phyloP scores from a whole-genome alignment of 2,113 vertebrate genomes.

The Morone chrysops region DNA sequence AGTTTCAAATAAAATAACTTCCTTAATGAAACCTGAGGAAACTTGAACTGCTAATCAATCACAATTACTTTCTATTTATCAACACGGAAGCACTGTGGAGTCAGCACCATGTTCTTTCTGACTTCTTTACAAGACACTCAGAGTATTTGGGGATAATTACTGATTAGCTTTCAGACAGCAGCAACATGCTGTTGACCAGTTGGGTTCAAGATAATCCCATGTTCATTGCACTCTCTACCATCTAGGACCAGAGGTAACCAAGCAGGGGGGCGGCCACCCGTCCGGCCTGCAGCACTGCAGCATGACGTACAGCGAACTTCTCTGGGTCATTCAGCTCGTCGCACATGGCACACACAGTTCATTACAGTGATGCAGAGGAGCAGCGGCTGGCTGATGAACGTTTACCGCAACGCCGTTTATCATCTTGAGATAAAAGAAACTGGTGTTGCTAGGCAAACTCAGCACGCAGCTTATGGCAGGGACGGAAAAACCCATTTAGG shows the following conservation, averaged over 20 bases:
- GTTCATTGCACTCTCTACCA: slow-evolving; percentile 32
- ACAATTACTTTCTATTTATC: slow-evolving; percentile 24
- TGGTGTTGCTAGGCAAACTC: slow-evolving; percentile 73
- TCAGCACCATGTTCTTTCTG: slow-evolving; percentile 19
- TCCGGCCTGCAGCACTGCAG: neutral
- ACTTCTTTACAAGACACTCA: slow-evolving; percentile 39
- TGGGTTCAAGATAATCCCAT: slow-evolving; percentile 66
- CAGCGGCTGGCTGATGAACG: slow-evolving; percentile 42
- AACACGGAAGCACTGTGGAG: slow-evolving; percentile 17
- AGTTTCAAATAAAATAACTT: slow-evolving; percentile 35
- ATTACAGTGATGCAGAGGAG: slow-evolving; percentile 42
- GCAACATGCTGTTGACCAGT: slow-evolving; percentile 54
- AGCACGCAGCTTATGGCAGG: slow-evolving; percentile 72
- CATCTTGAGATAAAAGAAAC: slow-evolving; percentile 72
- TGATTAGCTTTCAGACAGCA: slow-evolving; percentile 54
- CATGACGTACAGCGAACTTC: neutral
- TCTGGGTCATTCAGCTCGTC: slow-evolving; percentile 24
- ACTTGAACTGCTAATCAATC: slow-evolving; percentile 52
- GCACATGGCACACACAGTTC: slow-evolving; percentile 40
- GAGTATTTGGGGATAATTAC: slow-evolving; percentile 54
- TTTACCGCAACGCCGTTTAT: slow-evolving; percentile 51
- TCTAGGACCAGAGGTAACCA: neutral
- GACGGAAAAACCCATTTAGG: slow-evolving; percentile 80
- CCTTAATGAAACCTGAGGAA: slow-evolving; percentile 46
- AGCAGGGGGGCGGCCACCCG: slow-evolving; percentile 1